Conservation (phyloP, 2,113 vertebrate genomes). For the Todiramphus chloris region DNA sequence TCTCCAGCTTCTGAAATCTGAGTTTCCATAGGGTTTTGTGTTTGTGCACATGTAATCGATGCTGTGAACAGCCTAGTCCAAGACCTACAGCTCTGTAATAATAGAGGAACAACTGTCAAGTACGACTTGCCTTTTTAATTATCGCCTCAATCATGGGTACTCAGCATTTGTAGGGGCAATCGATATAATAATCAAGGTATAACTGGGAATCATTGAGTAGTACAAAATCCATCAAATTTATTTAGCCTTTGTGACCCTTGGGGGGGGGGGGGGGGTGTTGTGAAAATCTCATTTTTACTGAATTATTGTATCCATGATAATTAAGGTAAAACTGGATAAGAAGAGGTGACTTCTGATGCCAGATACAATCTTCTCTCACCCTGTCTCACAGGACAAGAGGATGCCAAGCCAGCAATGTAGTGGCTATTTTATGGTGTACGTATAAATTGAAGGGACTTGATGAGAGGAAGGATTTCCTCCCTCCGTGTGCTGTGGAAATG, state of each 20-base stretch:
- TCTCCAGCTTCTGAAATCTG: not conserved
- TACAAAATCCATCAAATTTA: slow-evolving; percentile 31
- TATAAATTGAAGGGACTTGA: not conserved
- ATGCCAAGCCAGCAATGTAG: not conserved
- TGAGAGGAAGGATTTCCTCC: not conserved
- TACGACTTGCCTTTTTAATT: slow-evolving; percentile 36
- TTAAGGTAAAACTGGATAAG: not conserved
- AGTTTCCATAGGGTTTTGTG: not conserved
- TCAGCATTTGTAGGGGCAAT: slow-evolving; percentile 41
- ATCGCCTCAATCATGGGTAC: not conserved
- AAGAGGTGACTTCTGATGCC: not conserved
- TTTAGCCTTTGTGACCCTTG: slow-evolving; percentile 7
- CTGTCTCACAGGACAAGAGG: not conserved
- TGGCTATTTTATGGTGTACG: not conserved
- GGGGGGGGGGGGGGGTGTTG: no score
- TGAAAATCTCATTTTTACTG: not conserved
- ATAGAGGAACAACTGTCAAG: not conserved
- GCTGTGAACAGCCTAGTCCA: not conserved
- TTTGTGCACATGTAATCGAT: not conserved
- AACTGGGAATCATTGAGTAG: not conserved
- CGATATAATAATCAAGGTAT: slow-evolving; percentile 40
- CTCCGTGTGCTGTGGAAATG: not conserved
- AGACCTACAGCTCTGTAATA: not conserved
- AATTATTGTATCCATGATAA: not conserved
- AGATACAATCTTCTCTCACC: not conserved